phyloP scores from a whole-genome alignment of 2,888 invertebrate genomes.

The Mythimna lalbum region DNA sequence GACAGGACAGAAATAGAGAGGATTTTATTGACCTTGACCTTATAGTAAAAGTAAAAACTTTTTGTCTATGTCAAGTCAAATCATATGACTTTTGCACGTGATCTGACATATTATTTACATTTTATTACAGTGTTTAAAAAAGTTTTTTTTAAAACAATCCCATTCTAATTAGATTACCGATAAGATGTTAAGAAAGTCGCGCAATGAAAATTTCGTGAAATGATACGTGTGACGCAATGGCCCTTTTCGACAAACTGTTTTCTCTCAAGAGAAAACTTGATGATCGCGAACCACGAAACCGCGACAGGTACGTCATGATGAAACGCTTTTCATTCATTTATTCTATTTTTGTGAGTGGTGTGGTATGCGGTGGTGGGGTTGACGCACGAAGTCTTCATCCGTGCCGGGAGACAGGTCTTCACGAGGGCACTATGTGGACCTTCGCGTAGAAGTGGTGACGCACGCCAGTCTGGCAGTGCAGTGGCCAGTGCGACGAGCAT shows the following conservation, averaged over 20 bases:
- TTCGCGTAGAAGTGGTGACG: constrained; percentile 76
- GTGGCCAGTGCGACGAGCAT: constrained; percentile 70
- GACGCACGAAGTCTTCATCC: constrained; percentile 76
- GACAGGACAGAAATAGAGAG: not conserved
- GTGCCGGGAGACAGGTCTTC: constrained; percentile 63
- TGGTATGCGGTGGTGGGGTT: constrained; percentile 73
- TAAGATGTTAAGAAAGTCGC: constrained; percentile 71
- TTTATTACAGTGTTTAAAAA: constrained; percentile 70
- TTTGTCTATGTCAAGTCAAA: constrained; percentile 80
- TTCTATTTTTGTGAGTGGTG: constrained; percentile 77
- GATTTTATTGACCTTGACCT: constrained; percentile 73
- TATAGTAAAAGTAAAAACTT: constrained; percentile 62
- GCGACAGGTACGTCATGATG: constrained; percentile 87
- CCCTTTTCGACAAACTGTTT: constrained; percentile 94
- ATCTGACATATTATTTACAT: constrained; percentile 84
- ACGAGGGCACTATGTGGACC: constrained; percentile 70
- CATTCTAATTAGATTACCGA: constrained; percentile 45
- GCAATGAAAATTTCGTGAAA: constrained; percentile 76
- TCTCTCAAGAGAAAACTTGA: constrained; percentile 91
- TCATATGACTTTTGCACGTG: constrained; percentile 90
- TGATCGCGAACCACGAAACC: constrained; percentile 83
- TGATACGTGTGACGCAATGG: constrained; percentile 91
- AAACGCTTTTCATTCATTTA: constrained; percentile 80
- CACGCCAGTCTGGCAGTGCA: constrained; percentile 73
- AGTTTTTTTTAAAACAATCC: constrained; percentile 55